phyloP scores from a whole-genome alignment of 2,888 invertebrate genomes.

The Protodeltote pygarga region DNA sequence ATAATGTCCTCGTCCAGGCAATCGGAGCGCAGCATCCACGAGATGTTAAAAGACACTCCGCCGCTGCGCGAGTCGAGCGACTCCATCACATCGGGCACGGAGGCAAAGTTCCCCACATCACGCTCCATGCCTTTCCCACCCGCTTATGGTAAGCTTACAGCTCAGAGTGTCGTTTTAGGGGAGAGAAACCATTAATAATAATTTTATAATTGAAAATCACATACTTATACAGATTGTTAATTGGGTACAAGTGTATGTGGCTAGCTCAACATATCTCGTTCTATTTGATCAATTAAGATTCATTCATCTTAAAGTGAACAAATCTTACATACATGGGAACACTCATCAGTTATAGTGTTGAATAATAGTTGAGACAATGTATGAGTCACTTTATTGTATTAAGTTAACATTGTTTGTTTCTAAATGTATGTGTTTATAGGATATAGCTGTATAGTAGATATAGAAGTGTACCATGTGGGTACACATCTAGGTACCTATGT shows the following conservation, averaged over 20 bases:
- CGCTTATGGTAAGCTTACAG: constrained; percentile 83
- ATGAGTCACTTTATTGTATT: not conserved
- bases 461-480: too few relatives aligned
- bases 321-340: too few relatives aligned
- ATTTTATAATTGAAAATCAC: too few relatives aligned
- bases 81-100: constrained; percentile 91
- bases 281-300: constrained; percentile 6
- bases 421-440: too few relatives aligned
- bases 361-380: not conserved
- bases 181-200: too few relatives aligned
- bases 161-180: too few relatives aligned
- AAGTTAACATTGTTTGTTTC: too few relatives aligned
- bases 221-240: too few relatives aligned
- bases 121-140: constrained; percentile 91
- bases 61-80: constrained; percentile 92
- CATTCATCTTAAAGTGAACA: too few relatives aligned
- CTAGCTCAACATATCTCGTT: not conserved
- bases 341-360: too few relatives aligned
- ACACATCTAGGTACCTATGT: too few relatives aligned
- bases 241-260: not conserved
- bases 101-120: constrained; percentile 89
- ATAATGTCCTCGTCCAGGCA: constrained; percentile 64
- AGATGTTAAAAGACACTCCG: constrained; percentile 94
- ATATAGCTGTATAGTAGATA: too few relatives aligned
- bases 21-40: constrained; percentile 92